phyloP scores from a whole-genome alignment of 2,797 vertebrate species.

The Sitta carolinensis region DNA sequence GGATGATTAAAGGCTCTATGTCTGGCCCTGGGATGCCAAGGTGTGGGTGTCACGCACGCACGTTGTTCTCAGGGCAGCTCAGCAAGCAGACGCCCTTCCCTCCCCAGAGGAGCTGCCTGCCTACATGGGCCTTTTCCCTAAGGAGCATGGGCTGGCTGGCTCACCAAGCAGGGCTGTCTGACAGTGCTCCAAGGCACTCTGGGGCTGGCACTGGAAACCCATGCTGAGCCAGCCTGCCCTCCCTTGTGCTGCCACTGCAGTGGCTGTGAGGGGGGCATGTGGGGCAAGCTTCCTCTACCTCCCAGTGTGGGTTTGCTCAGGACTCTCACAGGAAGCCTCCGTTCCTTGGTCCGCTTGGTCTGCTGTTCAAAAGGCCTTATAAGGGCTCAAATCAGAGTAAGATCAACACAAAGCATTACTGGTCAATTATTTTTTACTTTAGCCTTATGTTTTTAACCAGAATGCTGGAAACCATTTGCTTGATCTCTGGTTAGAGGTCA shows the following conservation, averaged over 20 bases:
- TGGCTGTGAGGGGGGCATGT: fast-evolving
- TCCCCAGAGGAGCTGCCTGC: neutral
- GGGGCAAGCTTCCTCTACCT: neutral
- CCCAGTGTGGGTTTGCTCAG: fast-evolving
- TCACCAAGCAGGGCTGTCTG: neutral
- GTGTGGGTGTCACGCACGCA: neutral
- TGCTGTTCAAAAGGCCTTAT: neutral
- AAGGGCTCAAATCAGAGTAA: neutral
- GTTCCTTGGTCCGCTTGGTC: fast-evolving
- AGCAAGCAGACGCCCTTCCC: neutral
- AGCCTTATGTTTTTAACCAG: neutral
- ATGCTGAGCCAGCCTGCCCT: fast-evolving
- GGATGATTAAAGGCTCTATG: constrained; percentile 8
- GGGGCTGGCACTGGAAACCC: neutral
- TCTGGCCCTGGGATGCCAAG: neutral
- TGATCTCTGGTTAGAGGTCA: neutral
- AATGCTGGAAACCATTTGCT: neutral
- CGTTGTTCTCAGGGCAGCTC: neutral
- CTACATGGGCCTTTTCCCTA: neutral
- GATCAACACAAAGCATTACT: neutral
- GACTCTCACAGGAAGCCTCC: neutral
- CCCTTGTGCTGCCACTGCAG: neutral
- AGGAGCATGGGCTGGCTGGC: fast-evolving
- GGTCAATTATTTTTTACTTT: neutral
- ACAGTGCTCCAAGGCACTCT: neutral